Base-by-base conservation (phyloP, 2,888 invertebrate genomes). In the Formica aserva region DNA sequence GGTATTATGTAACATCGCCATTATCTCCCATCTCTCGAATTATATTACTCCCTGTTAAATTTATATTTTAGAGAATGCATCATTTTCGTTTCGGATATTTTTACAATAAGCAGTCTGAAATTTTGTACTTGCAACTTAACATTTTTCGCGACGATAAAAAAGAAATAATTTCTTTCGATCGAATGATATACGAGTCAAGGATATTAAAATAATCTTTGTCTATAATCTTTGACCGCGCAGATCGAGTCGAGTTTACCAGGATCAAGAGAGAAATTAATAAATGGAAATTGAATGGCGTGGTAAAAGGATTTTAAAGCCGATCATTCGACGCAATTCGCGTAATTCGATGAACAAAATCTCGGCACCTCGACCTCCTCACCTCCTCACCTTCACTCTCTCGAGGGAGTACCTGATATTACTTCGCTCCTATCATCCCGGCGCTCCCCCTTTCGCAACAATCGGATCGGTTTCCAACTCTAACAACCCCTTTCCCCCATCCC, bases 401-500 rank as follows among this genome's bases (percentile, higher is more conserved):
- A 11, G 4, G 80, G 80, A 72, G 35, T n/a, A 52, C 55, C 32
- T 63, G 13, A 66, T 72, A 72, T 80, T 72, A 83, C 26, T 38
- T 48, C 72, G 15, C 60, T 60, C 74, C 67, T 66, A 69, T 66
- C 38, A 55, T 52, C 3, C 3, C 60, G 13, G 1, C 57, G 45
- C 45, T 35, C 76, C 77, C 76, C 29, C 26, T 72, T 76, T 77
- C 26, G 75, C n/a, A 76, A 85, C 72, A 86, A 85, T 41, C 72
- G 78, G 57, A 85, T 85, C 76, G 63, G 77, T 85, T 84, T 83
- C 85, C 77, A 83, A 77, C 63, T 76, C 69, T 78, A 82, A 55
- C 72, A 76, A 86, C 38, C 77, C 74, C 83, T 60, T 63, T 55
- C 57, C 55, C 48, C 55, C 55, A 18, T 52, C 66, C 41, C 48